Evolutionary conservation across 2,797 vertebrate genomes (phyloP).

Genomic region (Mastacembelus armatus): DNA sequence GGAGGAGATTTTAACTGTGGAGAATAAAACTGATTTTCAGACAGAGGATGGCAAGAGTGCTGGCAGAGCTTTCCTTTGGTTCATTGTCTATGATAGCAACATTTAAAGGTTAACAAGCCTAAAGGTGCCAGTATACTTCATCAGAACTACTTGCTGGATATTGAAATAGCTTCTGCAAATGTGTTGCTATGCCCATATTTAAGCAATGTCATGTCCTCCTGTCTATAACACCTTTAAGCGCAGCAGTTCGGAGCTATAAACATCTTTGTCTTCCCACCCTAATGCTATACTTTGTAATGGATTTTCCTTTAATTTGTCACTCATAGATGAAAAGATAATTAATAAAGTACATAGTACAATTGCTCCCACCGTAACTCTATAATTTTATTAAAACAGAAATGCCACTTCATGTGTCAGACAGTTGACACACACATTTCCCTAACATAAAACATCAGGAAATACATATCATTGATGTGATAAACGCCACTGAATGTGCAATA

Average conservation of each 20-base stretch:
- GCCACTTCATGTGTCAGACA: constrained; percentile 25
- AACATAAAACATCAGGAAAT: constrained; percentile 51
- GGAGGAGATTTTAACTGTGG: background rate
- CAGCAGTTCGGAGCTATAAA: too few relatives aligned
- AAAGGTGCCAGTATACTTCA: too few relatives aligned
- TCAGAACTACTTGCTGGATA: too few relatives aligned
- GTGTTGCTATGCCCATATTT: too few relatives aligned
- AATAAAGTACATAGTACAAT: background rate
- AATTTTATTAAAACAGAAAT: constrained; percentile 7
- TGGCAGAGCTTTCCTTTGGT: too few relatives aligned
- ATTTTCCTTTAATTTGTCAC: background rate
- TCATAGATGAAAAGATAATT: background rate
- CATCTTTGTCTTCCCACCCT: too few relatives aligned
- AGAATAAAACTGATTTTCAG: background rate
- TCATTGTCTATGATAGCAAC: too few relatives aligned
- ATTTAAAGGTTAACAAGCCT: too few relatives aligned
- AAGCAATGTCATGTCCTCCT: too few relatives aligned
- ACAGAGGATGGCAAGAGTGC: too few relatives aligned
- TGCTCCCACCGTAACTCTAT: background rate
- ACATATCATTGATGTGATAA: constrained; percentile 52
- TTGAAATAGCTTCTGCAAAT: too few relatives aligned
- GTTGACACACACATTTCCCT: constrained; percentile 24
- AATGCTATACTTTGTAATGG: background rate
- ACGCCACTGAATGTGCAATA: constrained; percentile 61
- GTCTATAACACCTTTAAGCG: too few relatives aligned